A percentile compares a stretch with the other conserved stretches of the same genome.
phyloP scores from a whole-genome alignment of 1,140 invertebrate species.

The Euwallacea fornicatus region DNA sequence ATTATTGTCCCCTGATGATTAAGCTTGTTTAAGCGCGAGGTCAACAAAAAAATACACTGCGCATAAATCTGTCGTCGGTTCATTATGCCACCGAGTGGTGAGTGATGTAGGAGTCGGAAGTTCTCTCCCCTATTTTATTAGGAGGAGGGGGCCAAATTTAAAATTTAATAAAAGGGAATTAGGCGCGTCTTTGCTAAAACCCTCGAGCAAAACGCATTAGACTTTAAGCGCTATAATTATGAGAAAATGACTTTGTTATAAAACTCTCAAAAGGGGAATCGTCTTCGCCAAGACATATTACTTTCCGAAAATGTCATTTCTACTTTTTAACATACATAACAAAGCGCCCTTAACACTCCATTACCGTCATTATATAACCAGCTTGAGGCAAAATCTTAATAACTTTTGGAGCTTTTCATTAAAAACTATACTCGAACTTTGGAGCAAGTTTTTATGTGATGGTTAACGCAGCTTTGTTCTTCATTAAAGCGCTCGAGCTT shows the following conservation, averaged over 20 bases:
- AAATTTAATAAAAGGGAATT: conserved; percentile 7
- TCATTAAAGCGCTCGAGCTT: too few relatives aligned
- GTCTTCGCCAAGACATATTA: too few relatives aligned
- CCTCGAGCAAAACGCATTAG: background rate
- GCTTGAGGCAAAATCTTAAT: too few relatives aligned
- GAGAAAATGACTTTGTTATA: conserved; percentile 5
- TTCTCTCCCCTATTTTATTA: background rate
- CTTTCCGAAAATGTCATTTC: too few relatives aligned
- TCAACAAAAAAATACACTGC: conserved; percentile 17
- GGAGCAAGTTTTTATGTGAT: too few relatives aligned
- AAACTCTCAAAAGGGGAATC: background rate
- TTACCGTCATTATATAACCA: too few relatives aligned
- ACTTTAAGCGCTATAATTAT: background rate
- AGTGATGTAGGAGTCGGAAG: background rate
- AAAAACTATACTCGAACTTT: too few relatives aligned
- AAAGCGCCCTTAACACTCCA: too few relatives aligned
- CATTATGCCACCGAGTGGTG: conserved; percentile 3
- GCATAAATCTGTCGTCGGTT: conserved; percentile 13
- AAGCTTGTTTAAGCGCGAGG: conserved; percentile 16
- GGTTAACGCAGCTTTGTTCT: too few relatives aligned
- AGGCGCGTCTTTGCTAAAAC: background rate
- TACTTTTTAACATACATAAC: too few relatives aligned
- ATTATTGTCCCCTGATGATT: conserved; percentile 21
- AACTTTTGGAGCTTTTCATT: too few relatives aligned
- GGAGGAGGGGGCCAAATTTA: background rate